Percentiles rank a stretch among this genome's conserved stretches.
Conservation (phyloP, 2,113 vertebrate species). For the Muntiacus reevesi region DNA sequence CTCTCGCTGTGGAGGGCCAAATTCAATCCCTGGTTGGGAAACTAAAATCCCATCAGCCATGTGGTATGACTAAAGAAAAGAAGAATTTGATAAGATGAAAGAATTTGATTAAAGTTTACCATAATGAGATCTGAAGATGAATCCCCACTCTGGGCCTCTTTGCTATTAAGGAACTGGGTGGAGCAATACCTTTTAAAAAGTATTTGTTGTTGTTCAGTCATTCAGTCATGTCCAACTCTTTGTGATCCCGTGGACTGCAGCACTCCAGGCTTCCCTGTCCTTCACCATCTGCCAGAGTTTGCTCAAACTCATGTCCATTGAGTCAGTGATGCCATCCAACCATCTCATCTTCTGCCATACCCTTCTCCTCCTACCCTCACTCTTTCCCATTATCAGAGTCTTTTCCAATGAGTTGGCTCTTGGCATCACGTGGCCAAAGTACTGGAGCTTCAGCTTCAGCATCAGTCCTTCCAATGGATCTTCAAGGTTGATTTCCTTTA, state of each 20-base stretch:
- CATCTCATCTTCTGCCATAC: neutral
- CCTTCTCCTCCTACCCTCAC: neutral
- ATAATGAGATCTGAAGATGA: slow-evolving; percentile 1
- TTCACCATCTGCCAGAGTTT: neutral
- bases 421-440: neutral
- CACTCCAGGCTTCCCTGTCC: neutral
- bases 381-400: neutral
- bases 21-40: neutral
- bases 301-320: neutral
- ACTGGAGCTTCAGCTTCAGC: neutral
- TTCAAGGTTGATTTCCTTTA: neutral
- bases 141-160: neutral
- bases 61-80: neutral
- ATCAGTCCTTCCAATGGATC: neutral
- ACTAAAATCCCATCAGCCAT: neutral
- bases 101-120: neutral
- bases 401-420: neutral
- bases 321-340: neutral
- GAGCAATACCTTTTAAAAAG: neutral
- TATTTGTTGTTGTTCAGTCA: neutral
- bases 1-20: neutral
- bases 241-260: neutral
- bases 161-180: neutral
- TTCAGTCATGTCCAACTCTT: neutral
- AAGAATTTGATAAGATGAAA: slow-evolving; percentile 17